Evolutionary conservation across 1,140 invertebrate genomes (phyloP).

Genomic region (Philotrypesis tridentata): DNA sequence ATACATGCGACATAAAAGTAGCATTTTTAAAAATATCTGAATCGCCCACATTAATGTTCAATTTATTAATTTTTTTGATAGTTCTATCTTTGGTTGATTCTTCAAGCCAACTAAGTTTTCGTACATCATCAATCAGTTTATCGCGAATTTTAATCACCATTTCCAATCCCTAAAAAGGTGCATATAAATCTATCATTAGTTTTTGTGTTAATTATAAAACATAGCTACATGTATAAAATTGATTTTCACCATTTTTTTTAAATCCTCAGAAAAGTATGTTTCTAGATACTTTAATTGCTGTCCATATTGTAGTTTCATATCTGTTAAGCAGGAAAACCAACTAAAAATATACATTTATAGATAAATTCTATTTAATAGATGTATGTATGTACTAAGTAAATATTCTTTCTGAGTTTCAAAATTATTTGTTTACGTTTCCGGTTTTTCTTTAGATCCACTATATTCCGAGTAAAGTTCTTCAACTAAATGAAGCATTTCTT

Average conservation of each 20-base stretch:
- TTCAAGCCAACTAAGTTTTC: neutral
- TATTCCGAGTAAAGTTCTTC: neutral
- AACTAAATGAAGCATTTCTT: slow-evolving; percentile 16
- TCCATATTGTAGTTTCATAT: neutral
- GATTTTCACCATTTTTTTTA: neutral
- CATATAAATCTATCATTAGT: neutral
- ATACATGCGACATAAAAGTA: neutral
- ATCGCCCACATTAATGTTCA: neutral
- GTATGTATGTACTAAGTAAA: neutral
- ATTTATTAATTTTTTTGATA: neutral
- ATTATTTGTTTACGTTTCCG: neutral
- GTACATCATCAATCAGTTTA: neutral
- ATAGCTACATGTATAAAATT: no score
- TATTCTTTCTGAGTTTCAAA: neutral
- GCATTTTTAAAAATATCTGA: neutral
- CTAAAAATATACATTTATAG: no score
- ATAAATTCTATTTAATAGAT: neutral
- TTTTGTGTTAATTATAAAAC: neutral
- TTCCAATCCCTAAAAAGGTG: neutral
- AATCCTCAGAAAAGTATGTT: neutral
- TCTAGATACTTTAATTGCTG: neutral
- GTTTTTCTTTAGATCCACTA: neutral
- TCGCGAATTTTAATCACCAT: neutral
- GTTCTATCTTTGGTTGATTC: neutral
- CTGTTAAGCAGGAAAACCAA: neutral